Conservation (phyloP, 2,113 vertebrate species). For the Hemibagrus wyckioides region DNA sequence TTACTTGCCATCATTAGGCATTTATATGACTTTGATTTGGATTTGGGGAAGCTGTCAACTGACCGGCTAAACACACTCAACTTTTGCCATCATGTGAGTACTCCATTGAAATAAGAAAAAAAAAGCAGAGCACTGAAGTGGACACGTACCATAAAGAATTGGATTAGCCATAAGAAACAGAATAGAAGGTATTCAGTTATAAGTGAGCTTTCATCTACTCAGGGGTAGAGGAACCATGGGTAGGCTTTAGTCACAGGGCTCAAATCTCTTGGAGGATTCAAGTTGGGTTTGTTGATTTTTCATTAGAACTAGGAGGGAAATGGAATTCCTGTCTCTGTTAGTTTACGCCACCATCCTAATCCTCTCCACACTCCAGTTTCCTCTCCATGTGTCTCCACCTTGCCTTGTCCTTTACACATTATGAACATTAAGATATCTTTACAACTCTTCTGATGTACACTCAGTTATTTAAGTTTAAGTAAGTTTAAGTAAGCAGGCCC, state of each 20-base stretch:
- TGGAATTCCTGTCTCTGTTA: neutral
- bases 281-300: neutral
- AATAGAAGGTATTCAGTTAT: neutral
- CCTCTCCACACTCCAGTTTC: neutral
- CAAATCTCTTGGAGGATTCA: neutral
- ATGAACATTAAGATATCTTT: neutral
- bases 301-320: slow-evolving; percentile 1
- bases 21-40: neutral
- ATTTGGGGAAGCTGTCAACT: neutral
- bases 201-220: neutral
- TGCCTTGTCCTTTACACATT: neutral
- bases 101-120: neutral
- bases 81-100: neutral
- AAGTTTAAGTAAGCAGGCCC: too few species aligned
- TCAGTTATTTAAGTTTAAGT: too few species aligned
- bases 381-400: neutral
- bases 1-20: neutral
- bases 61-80: neutral
- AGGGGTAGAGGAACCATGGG: neutral
- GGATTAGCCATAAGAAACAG: neutral
- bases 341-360: neutral
- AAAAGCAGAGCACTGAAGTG: neutral
- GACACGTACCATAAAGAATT: neutral
- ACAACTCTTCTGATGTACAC: neutral
- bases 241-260: neutral